These are phyloP conservation scores for Sepioteuthis lessoniana DNA, from an alignment of 2,888 invertebrate species.

Conservation along the genomic window DNA sequence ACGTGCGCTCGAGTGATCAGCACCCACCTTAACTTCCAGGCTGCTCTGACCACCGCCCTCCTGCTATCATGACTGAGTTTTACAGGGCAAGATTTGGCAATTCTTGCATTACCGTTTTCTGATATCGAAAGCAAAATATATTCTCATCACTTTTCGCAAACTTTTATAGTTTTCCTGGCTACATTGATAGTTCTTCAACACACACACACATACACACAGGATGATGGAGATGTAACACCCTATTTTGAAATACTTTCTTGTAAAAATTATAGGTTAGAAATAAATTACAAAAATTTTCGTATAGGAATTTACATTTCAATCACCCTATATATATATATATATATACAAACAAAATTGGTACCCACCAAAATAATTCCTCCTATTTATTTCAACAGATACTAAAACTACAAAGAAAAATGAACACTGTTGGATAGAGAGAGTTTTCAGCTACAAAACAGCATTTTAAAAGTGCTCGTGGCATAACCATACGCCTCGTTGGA, in stretches of 20 bases:
- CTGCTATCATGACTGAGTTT: neutral
- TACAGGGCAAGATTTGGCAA: neutral
- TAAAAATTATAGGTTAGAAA: too few species aligned
- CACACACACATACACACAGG: neutral
- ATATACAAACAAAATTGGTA: neutral
- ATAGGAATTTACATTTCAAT: too few species aligned
- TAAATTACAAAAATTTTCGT: too few species aligned
- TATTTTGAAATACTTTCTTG: too few species aligned
- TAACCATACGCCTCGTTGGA: too few species aligned
- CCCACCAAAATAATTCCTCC: too few species aligned
- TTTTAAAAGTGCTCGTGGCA: too few species aligned
- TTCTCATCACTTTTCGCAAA: neutral
- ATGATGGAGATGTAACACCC: too few species aligned
- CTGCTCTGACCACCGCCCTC: neutral
- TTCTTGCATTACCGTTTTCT: neutral
- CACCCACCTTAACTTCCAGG: conserved; percentile 33
- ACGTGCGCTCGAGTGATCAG: conserved; percentile 33
- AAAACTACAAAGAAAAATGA: too few species aligned
- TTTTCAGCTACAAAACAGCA: too few species aligned
- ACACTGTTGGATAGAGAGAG: too few species aligned
- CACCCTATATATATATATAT: neutral
- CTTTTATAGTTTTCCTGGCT: neutral
- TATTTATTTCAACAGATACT: too few species aligned
- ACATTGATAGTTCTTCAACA: neutral
- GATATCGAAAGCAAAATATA: neutral